phyloP scores from a whole-genome alignment of 1,140 invertebrate species.

The Gryllus bimaculatus region DNA sequence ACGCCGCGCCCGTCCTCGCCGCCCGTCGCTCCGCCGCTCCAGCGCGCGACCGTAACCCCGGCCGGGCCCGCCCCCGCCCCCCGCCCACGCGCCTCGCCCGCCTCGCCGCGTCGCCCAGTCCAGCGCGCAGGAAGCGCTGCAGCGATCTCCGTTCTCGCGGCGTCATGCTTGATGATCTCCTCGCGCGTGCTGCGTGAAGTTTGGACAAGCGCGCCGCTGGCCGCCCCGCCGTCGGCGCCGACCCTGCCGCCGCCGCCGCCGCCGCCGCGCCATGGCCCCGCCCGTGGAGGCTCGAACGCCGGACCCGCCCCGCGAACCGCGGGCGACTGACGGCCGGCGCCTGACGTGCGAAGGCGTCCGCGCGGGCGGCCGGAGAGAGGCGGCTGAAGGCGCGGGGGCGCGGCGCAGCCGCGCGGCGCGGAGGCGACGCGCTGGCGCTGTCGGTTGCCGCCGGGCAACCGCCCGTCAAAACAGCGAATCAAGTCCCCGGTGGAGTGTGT shows the following conservation, averaged over 20 bases:
- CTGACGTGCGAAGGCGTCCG: background rate
- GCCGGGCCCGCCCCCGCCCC: too few species aligned
- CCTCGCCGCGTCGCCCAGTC: conserved; percentile 32
- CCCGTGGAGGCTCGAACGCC: background rate
- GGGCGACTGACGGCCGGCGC: background rate
- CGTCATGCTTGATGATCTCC: conserved; percentile 27
- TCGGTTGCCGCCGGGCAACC: conserved; percentile 13
- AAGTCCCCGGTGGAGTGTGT: conserved; percentile 17
- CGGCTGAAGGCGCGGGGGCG: too few species aligned
- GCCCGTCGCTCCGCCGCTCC: background rate
- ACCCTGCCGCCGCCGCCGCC: conserved; percentile 17
- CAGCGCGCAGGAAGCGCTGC: conserved; percentile 62
- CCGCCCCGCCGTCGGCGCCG: conserved; percentile 24
- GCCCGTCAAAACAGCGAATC: conserved; percentile 21
- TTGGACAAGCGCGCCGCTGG: conserved; percentile 24
- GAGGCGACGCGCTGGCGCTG: conserved; percentile 21
- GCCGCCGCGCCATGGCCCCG: background rate
- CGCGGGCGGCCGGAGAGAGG: background rate
- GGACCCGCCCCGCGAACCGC: too few species aligned
- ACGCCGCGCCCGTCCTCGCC: conserved; percentile 12
- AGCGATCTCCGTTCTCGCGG: conserved; percentile 57
- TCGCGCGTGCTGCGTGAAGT: conserved; percentile 34
- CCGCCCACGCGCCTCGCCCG: conserved; percentile 13
- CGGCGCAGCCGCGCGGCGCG: background rate
- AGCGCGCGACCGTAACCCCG: conserved; percentile 4